phyloP scores from a whole-genome alignment of 2,888 invertebrate species.

The Cotesia congregata region DNA sequence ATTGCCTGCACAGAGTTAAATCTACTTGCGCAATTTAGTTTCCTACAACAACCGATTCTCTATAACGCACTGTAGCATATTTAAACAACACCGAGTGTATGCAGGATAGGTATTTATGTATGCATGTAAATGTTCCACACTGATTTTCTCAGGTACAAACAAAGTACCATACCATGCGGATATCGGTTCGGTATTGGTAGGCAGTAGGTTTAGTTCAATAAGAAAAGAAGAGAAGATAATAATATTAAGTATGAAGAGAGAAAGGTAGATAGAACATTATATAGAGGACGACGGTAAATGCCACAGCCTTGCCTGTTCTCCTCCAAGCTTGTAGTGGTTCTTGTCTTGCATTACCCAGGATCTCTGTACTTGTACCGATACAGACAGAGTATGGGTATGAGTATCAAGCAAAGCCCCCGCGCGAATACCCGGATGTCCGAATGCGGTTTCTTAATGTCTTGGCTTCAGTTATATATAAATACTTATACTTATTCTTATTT shows the following conservation, averaged over 20 bases:
- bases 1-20: background rate
- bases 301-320: constrained; percentile 42
- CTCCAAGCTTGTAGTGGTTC: background rate
- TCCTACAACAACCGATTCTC: constrained; percentile 29
- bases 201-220: background rate
- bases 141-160: background rate
- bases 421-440: constrained; percentile 62
- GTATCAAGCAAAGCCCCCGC: constrained; percentile 36
- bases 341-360: constrained; percentile 36
- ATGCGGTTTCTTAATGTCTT: constrained; percentile 35
- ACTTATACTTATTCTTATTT: no score
- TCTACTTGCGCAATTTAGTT: constrained; percentile 31
- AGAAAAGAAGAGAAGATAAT: constrained; percentile 39
- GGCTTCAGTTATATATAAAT: no score
- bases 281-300: constrained; percentile 51
- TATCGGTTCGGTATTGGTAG: background rate
- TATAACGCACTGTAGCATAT: constrained; percentile 33
- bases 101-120: constrained; percentile 25
- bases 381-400: constrained; percentile 30
- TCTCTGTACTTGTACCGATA: constrained; percentile 29
- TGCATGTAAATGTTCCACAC: constrained; percentile 11
- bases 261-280: constrained; percentile 37
- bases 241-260: constrained; percentile 52
- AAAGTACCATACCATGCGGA: background rate
- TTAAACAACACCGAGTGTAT: constrained; percentile 7